Evolutionary conservation across 1,140 invertebrate species (phyloP).

Genomic region (Batillaria attramentaria): DNA sequence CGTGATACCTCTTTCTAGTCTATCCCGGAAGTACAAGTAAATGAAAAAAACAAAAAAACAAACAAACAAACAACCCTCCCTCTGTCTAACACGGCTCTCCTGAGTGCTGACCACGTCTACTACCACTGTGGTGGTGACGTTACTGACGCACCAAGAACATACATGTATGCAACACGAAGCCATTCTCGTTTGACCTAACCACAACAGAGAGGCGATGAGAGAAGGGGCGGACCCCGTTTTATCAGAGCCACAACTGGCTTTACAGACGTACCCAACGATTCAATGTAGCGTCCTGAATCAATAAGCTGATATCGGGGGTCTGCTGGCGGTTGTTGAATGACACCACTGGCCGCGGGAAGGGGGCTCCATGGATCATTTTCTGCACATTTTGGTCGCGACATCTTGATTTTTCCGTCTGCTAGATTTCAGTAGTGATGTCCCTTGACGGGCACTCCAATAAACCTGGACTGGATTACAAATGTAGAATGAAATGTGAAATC

Average conservation of each 20-base stretch:
- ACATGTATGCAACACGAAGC: background rate
- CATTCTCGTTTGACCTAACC: background rate
- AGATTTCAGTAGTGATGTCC: background rate
- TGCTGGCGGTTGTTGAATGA: slow-evolving; percentile 1
- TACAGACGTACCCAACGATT: slow-evolving; percentile 24
- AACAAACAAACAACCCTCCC: background rate
- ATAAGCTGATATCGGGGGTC: slow-evolving; percentile 22
- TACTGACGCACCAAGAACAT: no score
- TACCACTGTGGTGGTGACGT: no score
- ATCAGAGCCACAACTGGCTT: no score
- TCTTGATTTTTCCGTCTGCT: no score
- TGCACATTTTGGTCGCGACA: slow-evolving; percentile 7
- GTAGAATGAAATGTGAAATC: background rate
- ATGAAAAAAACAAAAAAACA: background rate
- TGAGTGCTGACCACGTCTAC: no score
- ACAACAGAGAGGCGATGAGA: no score
- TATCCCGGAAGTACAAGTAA: no score
- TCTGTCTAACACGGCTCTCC: no score
- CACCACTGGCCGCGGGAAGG: background rate
- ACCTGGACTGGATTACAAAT: background rate
- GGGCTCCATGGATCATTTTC: slow-evolving; percentile 28
- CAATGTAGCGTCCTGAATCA: slow-evolving; percentile 30
- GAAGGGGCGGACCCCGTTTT: no score
- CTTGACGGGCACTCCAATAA: background rate
- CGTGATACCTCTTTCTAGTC: background rate